These are phyloP conservation scores for Chelonia mydas DNA, from an alignment of 2,797 vertebrate genomes.

Conservation along the genomic window DNA sequence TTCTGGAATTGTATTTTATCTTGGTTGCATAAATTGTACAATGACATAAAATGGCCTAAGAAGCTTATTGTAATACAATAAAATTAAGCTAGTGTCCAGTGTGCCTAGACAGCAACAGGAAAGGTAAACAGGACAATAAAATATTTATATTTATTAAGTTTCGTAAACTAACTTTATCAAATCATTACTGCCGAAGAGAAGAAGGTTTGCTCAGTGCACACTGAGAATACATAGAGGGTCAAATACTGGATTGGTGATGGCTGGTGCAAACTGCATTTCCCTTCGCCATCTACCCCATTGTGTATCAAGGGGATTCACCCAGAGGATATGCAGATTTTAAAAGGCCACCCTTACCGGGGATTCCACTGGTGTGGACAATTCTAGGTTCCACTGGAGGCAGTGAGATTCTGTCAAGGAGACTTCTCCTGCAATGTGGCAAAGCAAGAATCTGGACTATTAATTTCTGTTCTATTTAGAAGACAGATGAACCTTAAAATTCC, in stretches of 20 bases:
- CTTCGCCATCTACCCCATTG: background rate
- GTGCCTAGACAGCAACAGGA: background rate
- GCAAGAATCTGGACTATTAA: background rate
- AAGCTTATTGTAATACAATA: background rate
- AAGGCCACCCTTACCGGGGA: background rate
- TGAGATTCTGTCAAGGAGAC: background rate
- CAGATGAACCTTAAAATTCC: background rate
- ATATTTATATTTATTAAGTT: background rate
- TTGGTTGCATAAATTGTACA: background rate
- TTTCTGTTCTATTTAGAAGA: background rate
- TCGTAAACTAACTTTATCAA: background rate
- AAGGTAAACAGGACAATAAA: background rate
- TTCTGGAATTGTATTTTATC: background rate
- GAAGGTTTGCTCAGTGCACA: background rate
- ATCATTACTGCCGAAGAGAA: background rate
- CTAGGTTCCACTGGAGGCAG: background rate
- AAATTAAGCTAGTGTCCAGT: background rate
- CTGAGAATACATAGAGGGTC: background rate
- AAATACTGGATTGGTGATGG: background rate
- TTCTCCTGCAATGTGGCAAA: background rate
- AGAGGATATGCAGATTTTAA: background rate
- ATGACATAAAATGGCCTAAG: background rate
- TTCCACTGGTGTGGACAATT: background rate
- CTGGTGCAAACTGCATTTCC: background rate
- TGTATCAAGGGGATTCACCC: background rate